Base-by-base conservation (phyloP, 1,140 invertebrate genomes). In the Nylanderia fulva region DNA sequence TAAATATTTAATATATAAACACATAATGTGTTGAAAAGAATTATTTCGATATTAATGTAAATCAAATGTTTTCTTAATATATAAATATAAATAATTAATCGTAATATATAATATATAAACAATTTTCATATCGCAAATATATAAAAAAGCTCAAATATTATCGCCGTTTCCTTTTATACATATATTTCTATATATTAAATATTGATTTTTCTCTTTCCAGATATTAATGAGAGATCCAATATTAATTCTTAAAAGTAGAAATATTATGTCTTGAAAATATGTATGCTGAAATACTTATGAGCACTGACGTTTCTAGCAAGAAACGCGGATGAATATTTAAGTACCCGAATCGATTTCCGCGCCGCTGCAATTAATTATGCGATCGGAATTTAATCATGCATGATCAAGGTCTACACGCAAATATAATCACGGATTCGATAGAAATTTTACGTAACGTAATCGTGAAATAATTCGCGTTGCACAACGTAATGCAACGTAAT, bases 391-490 rank as follows among this genome's bases (percentile, higher is more conserved):
- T 61, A 42, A 75, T 61, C 72, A 61, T 75, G 45, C 48, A 11
- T 42, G 18, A 61, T 75, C 24, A 75, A 61, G 21, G 56, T 61
- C 15, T 42, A 39, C 9, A 42, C 27, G 18, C 33, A 11, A 75
- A 61, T 75, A 61, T 75, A 75, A 75, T 74, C 24, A 21, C 24
- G 39, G 7, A 36, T 24, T 75, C 24, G 36, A 75, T 60, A 21
- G 36, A 75, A 75, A 27, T 39, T 60, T 75, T 75, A 29, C 24
- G 24, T 61, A n/a, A 61, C 60, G 24, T 75, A 75, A 75, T 75
- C 24, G 15, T 0, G 36, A 61, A 42, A 75, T 56, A 75, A 75
- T 75, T 75, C 9, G 5, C 24, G 24, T 75, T 42, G 54, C 72
- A 24, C 72, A 42, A 42, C n/a, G 13, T 72, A 48, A 72, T 36